These are phyloP conservation scores for Zootermopsis nevadensis DNA, from an alignment of 2,888 invertebrate species.

Conservation along the genomic window DNA sequence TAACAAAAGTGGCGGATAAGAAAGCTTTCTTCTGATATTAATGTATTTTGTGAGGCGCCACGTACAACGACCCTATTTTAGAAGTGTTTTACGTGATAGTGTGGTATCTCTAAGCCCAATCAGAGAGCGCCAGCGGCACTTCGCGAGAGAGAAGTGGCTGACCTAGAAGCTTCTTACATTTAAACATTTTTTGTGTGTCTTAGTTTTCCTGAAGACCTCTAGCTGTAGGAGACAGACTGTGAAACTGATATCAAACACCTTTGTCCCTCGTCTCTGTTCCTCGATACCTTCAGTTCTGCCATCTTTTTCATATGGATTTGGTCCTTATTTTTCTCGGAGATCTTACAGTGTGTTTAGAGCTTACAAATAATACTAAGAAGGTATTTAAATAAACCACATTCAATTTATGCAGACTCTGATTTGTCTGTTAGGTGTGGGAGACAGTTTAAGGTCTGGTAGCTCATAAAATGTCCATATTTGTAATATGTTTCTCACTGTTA, in stretches of 20 bases:
- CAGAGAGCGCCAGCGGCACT: neutral
- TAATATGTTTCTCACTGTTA: too few relatives aligned
- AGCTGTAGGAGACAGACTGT: neutral
- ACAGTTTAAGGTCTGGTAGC: too few relatives aligned
- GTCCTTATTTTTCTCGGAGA: too few relatives aligned
- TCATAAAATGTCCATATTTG: too few relatives aligned
- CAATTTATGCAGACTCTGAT: too few relatives aligned
- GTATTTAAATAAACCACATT: too few relatives aligned
- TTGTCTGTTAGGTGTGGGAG: too few relatives aligned
- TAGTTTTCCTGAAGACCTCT: neutral
- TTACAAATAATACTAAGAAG: too few relatives aligned
- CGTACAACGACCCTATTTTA: constrained; percentile 29
- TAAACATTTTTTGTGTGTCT: neutral
- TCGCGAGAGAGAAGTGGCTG: neutral
- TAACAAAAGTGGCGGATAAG: neutral
- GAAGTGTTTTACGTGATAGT: constrained; percentile 17
- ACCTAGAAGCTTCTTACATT: constrained; percentile 6
- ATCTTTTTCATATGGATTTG: too few relatives aligned
- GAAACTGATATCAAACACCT: neutral
- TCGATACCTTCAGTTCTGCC: too few relatives aligned
- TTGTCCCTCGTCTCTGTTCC: neutral
- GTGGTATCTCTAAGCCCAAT: constrained; percentile 8
- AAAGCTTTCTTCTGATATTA: neutral
- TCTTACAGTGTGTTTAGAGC: too few relatives aligned
- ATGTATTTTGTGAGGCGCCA: constrained; percentile 25